A percentile compares a stretch with the other conserved stretches of the same genome.
phyloP scores from a whole-genome alignment of 2,113 vertebrate species.

The Gavialis gangeticus region DNA sequence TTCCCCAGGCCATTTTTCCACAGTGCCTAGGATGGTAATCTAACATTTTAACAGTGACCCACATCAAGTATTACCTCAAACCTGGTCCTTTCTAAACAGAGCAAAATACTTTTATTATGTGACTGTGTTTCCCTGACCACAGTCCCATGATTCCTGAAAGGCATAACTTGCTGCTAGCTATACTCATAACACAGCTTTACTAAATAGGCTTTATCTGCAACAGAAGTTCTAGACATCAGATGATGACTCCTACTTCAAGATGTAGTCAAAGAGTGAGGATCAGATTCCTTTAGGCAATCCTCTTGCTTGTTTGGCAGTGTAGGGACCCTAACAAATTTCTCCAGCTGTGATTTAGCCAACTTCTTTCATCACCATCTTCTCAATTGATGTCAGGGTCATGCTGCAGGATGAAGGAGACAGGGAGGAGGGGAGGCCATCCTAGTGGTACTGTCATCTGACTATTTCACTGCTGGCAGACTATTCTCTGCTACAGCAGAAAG shows the following conservation, averaged over 20 bases:
- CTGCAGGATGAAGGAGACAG: neutral
- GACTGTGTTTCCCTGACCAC: neutral
- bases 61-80: neutral
- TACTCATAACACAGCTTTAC: neutral
- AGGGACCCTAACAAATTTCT: neutral
- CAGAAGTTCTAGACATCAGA: neutral
- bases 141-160: neutral
- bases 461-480: neutral
- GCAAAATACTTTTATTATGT: neutral
- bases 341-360: neutral
- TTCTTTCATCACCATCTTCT: neutral
- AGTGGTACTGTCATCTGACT: neutral
- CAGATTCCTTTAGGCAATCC: neutral
- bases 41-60: neutral
- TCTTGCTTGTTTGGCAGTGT: neutral
- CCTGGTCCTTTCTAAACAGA: neutral
- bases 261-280: neutral
- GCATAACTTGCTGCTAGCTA: neutral
- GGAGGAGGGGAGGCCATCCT: neutral
- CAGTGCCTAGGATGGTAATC: too few species aligned
- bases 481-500: fast-evolving
- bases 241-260: neutral
- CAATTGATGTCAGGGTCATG: neutral
- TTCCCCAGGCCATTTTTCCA: too few species aligned
- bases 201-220: neutral